A percentile compares a stretch with the other conserved stretches of the same genome.
Evolutionary conservation across 2,113 vertebrate genomes (phyloP).

Genomic region (Anoura caudifer): DNA sequence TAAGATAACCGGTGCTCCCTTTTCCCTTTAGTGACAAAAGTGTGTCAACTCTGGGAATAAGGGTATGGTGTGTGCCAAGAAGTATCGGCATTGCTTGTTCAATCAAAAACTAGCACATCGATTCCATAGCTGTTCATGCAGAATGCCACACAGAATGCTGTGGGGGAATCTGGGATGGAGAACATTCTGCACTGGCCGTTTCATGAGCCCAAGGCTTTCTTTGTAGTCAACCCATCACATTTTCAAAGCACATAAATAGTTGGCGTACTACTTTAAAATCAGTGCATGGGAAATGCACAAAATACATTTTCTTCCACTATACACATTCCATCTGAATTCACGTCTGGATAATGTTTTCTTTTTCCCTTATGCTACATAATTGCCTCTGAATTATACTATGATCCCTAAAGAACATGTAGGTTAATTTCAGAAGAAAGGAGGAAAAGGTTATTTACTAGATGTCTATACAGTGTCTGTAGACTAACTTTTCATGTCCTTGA

Average conservation of each 20-base stretch:
- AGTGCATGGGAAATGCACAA: neutral
- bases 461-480: neutral
- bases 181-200: neutral
- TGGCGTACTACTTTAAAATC: neutral
- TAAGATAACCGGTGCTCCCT: neutral
- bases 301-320: neutral
- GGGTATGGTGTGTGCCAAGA: neutral
- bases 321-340: neutral
- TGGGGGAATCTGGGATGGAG: accelerated
- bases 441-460: neutral
- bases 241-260: neutral
- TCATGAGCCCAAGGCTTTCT: neutral
- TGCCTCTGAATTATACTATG: neutral
- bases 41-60: neutral
- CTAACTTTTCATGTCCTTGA: neutral
- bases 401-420: neutral
- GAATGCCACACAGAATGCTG: neutral
- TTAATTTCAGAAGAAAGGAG: neutral
- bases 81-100: neutral
- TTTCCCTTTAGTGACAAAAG: neutral
- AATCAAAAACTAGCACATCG: neutral
- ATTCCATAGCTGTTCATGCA: neutral
- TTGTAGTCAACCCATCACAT: neutral
- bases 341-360: neutral
- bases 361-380: neutral